Percentiles rank a stretch among this genome's conserved stretches.
Evolutionary conservation across 1,140 invertebrate genomes (phyloP).

Genomic region (Hormaphis cornu): DNA sequence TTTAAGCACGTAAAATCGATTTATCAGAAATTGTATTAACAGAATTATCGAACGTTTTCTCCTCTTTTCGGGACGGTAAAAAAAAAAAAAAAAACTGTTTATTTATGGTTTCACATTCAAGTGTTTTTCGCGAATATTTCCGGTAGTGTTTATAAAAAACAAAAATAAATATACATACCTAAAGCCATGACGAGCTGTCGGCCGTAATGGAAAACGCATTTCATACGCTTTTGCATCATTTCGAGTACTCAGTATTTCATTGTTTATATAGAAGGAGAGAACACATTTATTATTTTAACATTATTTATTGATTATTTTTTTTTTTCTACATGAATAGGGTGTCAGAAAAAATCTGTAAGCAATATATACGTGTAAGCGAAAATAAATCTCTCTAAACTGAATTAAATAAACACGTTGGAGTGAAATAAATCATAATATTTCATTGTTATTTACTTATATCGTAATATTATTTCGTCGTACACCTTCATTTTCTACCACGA

Average conservation of each 20-base stretch:
- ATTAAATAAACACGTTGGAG: slow-evolving; percentile 13
- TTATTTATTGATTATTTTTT: not conserved
- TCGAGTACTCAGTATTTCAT: slow-evolving; percentile 5
- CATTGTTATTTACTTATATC: not conserved
- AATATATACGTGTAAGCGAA: slow-evolving; percentile 8
- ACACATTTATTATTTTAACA: slow-evolving; percentile 10
- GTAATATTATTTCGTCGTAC: too few relatives aligned
- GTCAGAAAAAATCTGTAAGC: slow-evolving; percentile 16
- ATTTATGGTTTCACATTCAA: slow-evolving; percentile 22
- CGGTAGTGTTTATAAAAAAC: slow-evolving; percentile 9
- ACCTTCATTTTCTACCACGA: not conserved
- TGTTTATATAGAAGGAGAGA: not conserved
- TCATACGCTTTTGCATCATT: not conserved
- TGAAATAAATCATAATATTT: slow-evolving; percentile 21
- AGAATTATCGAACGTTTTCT: not conserved
- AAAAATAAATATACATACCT: not conserved
- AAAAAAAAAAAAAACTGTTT: too few relatives aligned
- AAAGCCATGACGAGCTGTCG: slow-evolving; percentile 10
- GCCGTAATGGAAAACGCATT: slow-evolving; percentile 13
- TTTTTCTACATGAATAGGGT: not conserved
- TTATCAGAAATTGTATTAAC: too few relatives aligned
- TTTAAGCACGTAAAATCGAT: too few relatives aligned
- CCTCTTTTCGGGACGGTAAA: not conserved
- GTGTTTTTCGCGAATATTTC: not conserved
- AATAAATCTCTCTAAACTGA: slow-evolving; percentile 26